Evolutionary conservation across 2,888 invertebrate species (phyloP).

Genomic region (Cosmia pyralina): DNA sequence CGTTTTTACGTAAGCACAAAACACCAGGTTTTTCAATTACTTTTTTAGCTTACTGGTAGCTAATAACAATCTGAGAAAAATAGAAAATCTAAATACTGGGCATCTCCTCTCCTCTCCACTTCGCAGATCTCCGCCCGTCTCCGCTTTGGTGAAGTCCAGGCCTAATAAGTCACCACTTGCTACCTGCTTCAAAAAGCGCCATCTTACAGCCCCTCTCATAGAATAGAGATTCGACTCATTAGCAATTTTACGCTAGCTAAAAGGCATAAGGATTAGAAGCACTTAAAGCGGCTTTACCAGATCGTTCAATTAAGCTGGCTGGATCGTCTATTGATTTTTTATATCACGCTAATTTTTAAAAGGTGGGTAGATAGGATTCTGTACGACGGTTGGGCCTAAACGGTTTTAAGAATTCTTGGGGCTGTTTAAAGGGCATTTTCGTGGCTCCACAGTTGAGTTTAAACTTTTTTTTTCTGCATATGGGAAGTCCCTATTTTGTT

Average conservation of each 20-base stretch:
- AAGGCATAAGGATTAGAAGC: conserved; percentile 72
- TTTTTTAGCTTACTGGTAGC: no score
- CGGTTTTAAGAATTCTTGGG: conserved; percentile 5
- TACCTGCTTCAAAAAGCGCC: conserved; percentile 45
- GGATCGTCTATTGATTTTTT: conserved; percentile 67
- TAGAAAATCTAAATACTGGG: no score
- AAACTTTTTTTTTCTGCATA: neutral
- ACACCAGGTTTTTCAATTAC: no score
- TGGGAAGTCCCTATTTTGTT: neutral
- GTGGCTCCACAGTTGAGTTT: neutral
- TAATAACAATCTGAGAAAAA: no score
- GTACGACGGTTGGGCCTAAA: neutral
- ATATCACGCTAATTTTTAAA: conserved; percentile 48
- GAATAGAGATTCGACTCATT: conserved; percentile 76
- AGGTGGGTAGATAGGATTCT: neutral
- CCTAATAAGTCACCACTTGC: no score
- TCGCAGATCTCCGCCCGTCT: no score
- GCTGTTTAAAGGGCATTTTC: conserved; percentile 1
- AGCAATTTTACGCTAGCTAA: conserved; percentile 75
- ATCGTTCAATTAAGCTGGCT: conserved; percentile 70
- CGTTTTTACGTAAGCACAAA: no score
- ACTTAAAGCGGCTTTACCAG: conserved; percentile 66
- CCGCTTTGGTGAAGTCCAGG: no score
- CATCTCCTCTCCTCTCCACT: no score
- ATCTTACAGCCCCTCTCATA: conserved; percentile 66